Evolutionary conservation across 2,888 invertebrate species (phyloP), one percentile per base, ranked within the genome.

Genomic region (Synergus umbraculus): DNA sequence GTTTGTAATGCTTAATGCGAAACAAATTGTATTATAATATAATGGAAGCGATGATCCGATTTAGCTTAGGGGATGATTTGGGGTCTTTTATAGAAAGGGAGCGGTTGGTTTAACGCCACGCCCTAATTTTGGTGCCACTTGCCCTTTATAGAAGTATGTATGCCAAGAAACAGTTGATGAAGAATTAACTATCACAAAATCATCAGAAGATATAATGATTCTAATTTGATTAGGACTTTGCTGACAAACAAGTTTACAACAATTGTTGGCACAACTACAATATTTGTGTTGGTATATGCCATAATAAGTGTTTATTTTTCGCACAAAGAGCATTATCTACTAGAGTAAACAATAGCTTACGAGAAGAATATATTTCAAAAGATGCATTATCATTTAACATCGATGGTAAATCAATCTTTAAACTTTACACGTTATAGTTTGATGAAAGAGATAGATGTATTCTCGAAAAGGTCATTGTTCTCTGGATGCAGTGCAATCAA

Each of bases 41-140:
- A 65, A 41, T 43, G 15, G 37, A n/a, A 41, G 37, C 37, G 13
- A 10, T 65, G 13, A 65, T 43, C 43, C 37, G 41, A 37, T 65
- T 43, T 65, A 2, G 41, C n/a, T 41, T n/a, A 41, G 44, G 22
- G 69, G 69, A 69, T 69, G 60, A 49, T 54, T 29, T 29, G 49
- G 13, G 22, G 13, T 15, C 18, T 69, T 9, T 29, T 54, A 8
- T 22, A 46, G 49, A 73, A 73, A 54, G 73, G 29, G 37, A 73
- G 10, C 54, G n/a, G 49, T 69, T 54, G 44, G 13, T 29, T 54
- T 4, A 29, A 73, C 10, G 54, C 73, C 73, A 73, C 73, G 37
- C 73, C 73, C 73, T 73, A 54, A 73, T 73, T 73, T 37, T 54
- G 54, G 54, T 54, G 73, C 73, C 73, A 73, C 15, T 73, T 73